These are phyloP conservation scores for Betta splendens DNA, from an alignment of 2,797 vertebrate species.

Conservation along the genomic window DNA sequence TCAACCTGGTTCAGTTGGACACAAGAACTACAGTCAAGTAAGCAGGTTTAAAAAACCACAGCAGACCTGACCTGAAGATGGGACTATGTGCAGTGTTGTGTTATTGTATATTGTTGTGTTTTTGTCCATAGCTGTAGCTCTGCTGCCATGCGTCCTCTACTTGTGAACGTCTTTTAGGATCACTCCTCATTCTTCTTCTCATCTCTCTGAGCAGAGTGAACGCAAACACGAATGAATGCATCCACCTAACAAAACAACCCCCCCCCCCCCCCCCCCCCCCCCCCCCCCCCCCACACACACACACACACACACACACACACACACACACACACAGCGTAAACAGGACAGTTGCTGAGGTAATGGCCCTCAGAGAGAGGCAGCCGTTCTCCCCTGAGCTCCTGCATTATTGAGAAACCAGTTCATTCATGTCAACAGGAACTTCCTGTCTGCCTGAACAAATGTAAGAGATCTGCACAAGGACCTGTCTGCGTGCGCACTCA, in stretches of 20 bases:
- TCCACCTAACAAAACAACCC: conserved; percentile 49
- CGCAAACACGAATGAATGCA: conserved; percentile 20
- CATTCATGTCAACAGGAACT: conserved; percentile 76
- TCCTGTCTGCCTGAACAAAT: conserved; percentile 72
- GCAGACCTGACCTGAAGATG: too few relatives aligned
- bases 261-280: conserved; percentile 39
- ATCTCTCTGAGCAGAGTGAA: not conserved
- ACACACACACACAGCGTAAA: conserved; percentile 30
- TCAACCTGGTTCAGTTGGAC: too few relatives aligned
- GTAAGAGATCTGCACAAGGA: conserved; percentile 66
- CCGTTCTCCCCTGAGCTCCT: conserved; percentile 57
- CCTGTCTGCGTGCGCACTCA: conserved; percentile 53
- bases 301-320: conserved; percentile 34
- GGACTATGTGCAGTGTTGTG: too few relatives aligned
- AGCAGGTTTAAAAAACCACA: too few relatives aligned
- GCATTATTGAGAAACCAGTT: conserved; percentile 76
- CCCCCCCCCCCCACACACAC: conserved; percentile 24
- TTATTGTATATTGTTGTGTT: too few relatives aligned
- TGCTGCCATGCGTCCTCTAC: too few relatives aligned
- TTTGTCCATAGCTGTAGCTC: too few relatives aligned
- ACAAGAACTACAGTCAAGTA: too few relatives aligned
- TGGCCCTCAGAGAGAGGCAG: conserved; percentile 55
- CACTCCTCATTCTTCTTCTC: not conserved
- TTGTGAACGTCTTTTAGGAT: too few relatives aligned
- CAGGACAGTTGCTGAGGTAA: conserved; percentile 69